A percentile compares a stretch with the other conserved stretches of the same genome.
Conservation (phyloP, 2,888 invertebrate genomes). For the Andricus curvator region DNA sequence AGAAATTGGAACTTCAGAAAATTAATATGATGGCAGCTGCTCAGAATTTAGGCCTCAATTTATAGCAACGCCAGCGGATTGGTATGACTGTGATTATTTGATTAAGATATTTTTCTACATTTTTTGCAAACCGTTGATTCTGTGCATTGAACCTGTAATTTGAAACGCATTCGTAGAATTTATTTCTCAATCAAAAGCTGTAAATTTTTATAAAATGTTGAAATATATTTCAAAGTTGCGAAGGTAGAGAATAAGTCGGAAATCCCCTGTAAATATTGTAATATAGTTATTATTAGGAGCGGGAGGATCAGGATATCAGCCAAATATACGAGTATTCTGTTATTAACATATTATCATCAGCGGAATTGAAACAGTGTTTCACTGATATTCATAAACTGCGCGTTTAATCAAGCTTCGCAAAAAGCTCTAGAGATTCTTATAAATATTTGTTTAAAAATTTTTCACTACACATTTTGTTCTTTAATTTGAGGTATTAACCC, state of each 20-base stretch:
- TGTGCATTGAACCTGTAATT: neutral
- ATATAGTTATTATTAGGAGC: neutral
- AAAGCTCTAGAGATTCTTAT: neutral
- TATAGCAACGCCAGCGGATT: neutral
- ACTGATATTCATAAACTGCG: neutral
- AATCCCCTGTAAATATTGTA: neutral
- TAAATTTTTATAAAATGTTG: neutral
- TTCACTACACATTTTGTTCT: no score
- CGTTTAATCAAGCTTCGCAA: neutral
- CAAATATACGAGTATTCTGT: neutral
- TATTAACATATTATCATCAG: neutral
- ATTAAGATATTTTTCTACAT: neutral
- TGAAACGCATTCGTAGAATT: neutral
- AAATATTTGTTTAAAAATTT: no score
- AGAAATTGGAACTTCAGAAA: slow-evolving; percentile 57
- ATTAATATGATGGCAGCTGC: slow-evolving; percentile 54
- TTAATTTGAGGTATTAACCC: no score
- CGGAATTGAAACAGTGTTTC: neutral
- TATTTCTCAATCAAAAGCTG: neutral
- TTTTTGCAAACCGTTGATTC: neutral
- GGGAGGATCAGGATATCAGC: neutral
- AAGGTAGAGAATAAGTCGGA: neutral
- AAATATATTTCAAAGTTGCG: neutral
- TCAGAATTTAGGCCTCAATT: slow-evolving; percentile 36
- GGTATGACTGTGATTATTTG: neutral